Evolutionary conservation across 2,797 vertebrate species (phyloP).

Genomic region (Sparus aurata): DNA sequence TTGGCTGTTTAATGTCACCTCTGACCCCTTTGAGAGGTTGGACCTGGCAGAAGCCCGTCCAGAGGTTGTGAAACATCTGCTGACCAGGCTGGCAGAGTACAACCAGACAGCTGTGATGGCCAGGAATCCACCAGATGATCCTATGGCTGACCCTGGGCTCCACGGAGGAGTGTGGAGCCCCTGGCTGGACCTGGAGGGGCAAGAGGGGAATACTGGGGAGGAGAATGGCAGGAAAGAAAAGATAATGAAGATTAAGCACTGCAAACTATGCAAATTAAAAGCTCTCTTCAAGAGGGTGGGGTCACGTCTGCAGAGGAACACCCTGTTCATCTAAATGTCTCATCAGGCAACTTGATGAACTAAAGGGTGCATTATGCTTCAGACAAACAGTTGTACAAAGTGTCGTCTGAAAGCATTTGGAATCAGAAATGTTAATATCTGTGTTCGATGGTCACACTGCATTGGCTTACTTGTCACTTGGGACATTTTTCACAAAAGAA

Average conservation of each 20-base stretch:
- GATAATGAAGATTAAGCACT: constrained; percentile 69
- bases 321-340: constrained; percentile 70
- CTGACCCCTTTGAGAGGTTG: constrained; percentile 92
- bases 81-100: constrained; percentile 89
- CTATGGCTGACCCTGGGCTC: constrained; percentile 92
- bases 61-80: constrained; percentile 89
- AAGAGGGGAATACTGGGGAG: constrained; percentile 66
- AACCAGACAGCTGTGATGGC: constrained; percentile 92
- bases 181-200: constrained; percentile 85
- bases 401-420: background rate
- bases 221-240: constrained; percentile 44
- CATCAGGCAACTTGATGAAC: constrained; percentile 1
- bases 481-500: too few species aligned
- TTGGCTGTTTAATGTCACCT: constrained; percentile 94
- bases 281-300: constrained; percentile 83
- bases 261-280: constrained; percentile 83
- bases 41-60: constrained; percentile 89
- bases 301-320: constrained; percentile 79
- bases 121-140: constrained; percentile 92
- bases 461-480: background rate
- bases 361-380: constrained; percentile 12
- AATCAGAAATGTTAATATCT: background rate
- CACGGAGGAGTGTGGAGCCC: constrained; percentile 94
- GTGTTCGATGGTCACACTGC: background rate
- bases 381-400: background rate